A percentile compares a stretch with the other conserved stretches of the same genome.
Conservation (phyloP, 2,888 invertebrate species). For the Laothoe populi region DNA sequence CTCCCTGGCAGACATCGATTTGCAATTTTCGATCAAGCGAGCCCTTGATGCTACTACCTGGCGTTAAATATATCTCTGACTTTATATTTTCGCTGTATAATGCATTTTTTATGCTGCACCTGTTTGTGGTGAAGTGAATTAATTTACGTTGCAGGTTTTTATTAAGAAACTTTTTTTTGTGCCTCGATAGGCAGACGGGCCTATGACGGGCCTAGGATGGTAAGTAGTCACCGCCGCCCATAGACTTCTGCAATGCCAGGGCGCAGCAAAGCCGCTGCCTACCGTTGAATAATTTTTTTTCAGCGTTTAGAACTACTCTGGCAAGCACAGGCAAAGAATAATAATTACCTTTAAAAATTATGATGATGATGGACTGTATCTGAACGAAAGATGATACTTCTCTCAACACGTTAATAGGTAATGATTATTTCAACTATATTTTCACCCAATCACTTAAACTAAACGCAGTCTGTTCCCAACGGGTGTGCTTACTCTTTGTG, state of each 20-base stretch:
- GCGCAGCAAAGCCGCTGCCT: too few relatives aligned
- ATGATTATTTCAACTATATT: not conserved
- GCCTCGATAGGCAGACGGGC: too few relatives aligned
- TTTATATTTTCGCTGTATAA: not conserved
- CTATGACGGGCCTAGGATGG: too few relatives aligned
- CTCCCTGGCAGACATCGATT: slow-evolving; percentile 57
- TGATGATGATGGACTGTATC: too few relatives aligned
- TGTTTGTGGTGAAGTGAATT: not conserved
- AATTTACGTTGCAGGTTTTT: not conserved
- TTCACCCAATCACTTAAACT: not conserved
- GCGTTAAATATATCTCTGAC: slow-evolving; percentile 5
- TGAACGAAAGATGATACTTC: too few relatives aligned
- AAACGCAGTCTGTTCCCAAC: slow-evolving; percentile 3
- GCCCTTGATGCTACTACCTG: slow-evolving; percentile 33
- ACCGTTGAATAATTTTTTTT: too few relatives aligned
- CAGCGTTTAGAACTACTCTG: too few relatives aligned
- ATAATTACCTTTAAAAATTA: too few relatives aligned
- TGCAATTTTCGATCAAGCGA: slow-evolving; percentile 63
- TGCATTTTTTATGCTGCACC: not conserved
- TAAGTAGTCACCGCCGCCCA: too few relatives aligned
- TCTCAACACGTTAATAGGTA: not conserved
- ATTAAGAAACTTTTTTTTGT: too few relatives aligned
- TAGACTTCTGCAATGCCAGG: too few relatives aligned
- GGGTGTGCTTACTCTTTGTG: not conserved
- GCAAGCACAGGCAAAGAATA: too few relatives aligned